These are phyloP conservation scores for Margaritifera margaritifera DNA, from an alignment of 2,888 invertebrate genomes.

Conservation along the genomic window DNA sequence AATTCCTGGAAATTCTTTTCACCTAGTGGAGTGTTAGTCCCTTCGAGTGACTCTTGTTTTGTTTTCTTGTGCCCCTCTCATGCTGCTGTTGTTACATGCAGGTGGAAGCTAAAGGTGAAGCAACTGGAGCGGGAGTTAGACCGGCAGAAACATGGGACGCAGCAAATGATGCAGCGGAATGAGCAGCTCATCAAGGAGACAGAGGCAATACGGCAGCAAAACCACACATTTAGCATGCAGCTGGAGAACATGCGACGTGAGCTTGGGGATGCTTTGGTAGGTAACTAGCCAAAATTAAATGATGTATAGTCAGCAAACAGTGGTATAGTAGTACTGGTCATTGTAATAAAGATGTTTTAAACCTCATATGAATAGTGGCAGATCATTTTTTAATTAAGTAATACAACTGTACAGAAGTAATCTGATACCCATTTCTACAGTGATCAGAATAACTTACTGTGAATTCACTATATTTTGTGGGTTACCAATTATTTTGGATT, in stretches of 20 bases:
- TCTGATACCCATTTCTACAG: too few species aligned
- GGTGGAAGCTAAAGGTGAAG: slow-evolving; percentile 70
- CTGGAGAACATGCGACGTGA: slow-evolving; percentile 65
- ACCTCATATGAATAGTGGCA: too few species aligned
- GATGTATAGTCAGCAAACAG: background rate
- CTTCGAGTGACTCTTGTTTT: too few species aligned
- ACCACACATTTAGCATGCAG: slow-evolving; percentile 57
- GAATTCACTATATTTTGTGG: too few species aligned
- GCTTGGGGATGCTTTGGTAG: slow-evolving; percentile 65
- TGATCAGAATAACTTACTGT: too few species aligned
- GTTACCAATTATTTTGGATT: too few species aligned
- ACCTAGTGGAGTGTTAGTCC: too few species aligned
- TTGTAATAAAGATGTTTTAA: too few species aligned
- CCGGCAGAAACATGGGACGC: slow-evolving; percentile 60
- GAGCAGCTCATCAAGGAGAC: slow-evolving; percentile 68
- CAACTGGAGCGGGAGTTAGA: slow-evolving; percentile 68
- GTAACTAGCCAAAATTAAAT: slow-evolving; percentile 6
- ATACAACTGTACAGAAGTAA: too few species aligned
- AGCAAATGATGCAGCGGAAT: slow-evolving; percentile 63
- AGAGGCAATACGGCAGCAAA: slow-evolving; percentile 59
- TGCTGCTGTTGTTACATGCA: slow-evolving; percentile 20
- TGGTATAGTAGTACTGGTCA: too few species aligned
- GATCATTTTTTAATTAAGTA: too few species aligned
- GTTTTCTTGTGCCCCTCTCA: background rate
- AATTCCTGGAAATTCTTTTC: too few species aligned